Percentiles rank a stretch among this genome's conserved stretches.
Evolutionary conservation across 2,797 vertebrate species (phyloP).

Genomic region (Amblyopsis hoosieri): DNA sequence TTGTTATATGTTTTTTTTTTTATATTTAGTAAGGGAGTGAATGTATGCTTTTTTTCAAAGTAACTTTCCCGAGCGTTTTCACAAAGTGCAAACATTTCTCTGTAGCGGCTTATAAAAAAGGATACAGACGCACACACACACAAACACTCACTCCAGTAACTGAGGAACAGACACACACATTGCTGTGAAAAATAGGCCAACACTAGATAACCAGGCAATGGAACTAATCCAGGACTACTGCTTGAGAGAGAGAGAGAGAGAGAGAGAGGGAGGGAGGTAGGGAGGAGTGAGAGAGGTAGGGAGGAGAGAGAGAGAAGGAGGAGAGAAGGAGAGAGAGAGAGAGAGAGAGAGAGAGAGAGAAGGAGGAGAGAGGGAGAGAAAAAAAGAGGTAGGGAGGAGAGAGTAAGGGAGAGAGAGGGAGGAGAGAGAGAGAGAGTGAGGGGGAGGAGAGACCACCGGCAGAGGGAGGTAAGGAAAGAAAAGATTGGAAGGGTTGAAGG

Average conservation of each 20-base stretch:
- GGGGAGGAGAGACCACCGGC: background rate
- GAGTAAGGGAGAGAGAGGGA: conserved; percentile 28
- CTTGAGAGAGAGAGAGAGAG: conserved; percentile 60
- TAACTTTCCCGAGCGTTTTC: conserved; percentile 18
- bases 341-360: conserved; percentile 19
- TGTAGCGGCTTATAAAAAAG: conserved; percentile 14
- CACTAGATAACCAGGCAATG: conserved; percentile 80
- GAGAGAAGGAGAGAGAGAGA: too few species aligned
- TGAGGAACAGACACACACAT: conserved; percentile 62
- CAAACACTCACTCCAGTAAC: conserved; percentile 38
- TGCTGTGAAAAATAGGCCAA: conserved; percentile 76
- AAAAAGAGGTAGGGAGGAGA: too few species aligned
- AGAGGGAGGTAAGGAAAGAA: background rate
- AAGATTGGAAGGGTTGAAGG: background rate
- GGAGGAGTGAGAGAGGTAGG: background rate
- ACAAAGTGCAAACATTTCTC: conserved; percentile 12
- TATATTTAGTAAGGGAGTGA: background rate
- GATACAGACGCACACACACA: conserved; percentile 19
- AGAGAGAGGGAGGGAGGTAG: conserved; percentile 29
- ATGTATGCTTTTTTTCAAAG: conserved; percentile 23
- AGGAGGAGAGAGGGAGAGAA: conserved; percentile 15
- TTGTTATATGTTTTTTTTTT: too few species aligned
- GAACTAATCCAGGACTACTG: conserved; percentile 80
- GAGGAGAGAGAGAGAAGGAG: background rate
- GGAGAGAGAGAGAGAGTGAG: conserved; percentile 1